Base-by-base conservation (phyloP, 2,797 vertebrate genomes). In the Cirrhinus molitorella region DNA sequence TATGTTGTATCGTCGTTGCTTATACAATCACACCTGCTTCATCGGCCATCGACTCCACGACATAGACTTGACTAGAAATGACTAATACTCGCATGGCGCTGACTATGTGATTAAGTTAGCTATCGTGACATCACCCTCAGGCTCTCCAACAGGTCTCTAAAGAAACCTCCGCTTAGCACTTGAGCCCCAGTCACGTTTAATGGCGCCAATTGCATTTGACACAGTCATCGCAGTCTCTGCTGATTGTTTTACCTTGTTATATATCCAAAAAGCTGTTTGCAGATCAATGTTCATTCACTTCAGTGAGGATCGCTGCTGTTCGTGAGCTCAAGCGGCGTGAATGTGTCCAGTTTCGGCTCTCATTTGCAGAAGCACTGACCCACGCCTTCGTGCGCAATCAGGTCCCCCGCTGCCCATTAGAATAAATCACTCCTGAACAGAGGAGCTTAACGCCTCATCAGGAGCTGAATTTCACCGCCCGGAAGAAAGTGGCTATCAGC, bases 351-450 rank as follows among this genome's bases (percentile, higher is more conserved):
- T 91, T 92, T 93, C 92, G 90, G 89, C 89, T 91, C 93, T 94
- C 92, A 94, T 95, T 94, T 94, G 93, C 90, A 85, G 92, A 93
- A 0, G 89, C 92, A 91, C 87, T 95, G 95, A 95, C 94, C 96
- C 92, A 88, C 93, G 88, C 90, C 89, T 86, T 75, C 90, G 80
- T 87, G 85, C 93, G 94, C 94, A 92, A 91, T 89, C 88, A 91
- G 90, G 91, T 94, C 93, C 92, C 94, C 86, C 85, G 90, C 92
- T 94, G 94, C 92, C 93, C 93, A 94, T 95, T 95, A 95, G 94
- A 94, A 95, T 94, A 95, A 95, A 96, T 96, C 93, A 93, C 92
- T 91, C 90, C 88, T 72, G 85, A 90, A 91, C 91, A 91, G 90
- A 92, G 92, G 75, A 86, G 88, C 90, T 94, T 93, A 92, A 93